These are phyloP conservation scores for Agriopis aurantiaria DNA, from an alignment of 2,888 invertebrate genomes.

Conservation along the genomic window DNA sequence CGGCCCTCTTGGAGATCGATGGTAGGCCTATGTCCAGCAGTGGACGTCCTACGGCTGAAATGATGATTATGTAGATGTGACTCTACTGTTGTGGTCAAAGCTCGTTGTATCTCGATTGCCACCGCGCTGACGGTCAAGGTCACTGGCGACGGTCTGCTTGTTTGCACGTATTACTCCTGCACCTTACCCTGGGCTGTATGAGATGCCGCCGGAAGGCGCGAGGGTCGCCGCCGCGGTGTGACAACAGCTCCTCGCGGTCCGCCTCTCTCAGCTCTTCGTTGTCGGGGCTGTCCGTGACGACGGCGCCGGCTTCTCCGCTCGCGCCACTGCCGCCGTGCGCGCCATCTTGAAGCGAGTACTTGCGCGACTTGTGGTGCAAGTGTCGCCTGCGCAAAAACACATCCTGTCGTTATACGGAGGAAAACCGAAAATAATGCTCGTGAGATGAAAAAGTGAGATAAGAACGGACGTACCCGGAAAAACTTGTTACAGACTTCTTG, in stretches of 20 bases:
- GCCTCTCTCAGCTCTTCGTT: slow-evolving; percentile 92
- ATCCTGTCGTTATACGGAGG: background rate
- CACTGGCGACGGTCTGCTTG: background rate
- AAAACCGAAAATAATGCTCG: no score
- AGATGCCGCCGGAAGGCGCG: slow-evolving; percentile 88
- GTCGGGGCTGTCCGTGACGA: slow-evolving; percentile 84
- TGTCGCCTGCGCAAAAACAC: slow-evolving; percentile 81
- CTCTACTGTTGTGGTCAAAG: no score
- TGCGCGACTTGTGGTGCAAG: slow-evolving; percentile 88
- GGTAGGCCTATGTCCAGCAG: no score
- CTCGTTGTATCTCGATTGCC: background rate
- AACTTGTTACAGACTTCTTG: background rate
- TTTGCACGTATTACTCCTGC: background rate
- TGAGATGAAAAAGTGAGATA: no score
- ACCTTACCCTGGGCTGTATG: slow-evolving; percentile 78
- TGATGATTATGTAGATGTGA: no score
- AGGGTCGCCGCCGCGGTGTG: slow-evolving; percentile 91
- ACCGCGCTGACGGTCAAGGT: background rate
- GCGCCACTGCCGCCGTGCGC: slow-evolving; percentile 88
- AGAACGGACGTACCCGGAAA: no score
- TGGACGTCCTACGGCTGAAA: no score
- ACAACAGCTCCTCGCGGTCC: slow-evolving; percentile 93
- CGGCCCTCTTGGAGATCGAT: no score
- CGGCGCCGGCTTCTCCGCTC: slow-evolving; percentile 78
- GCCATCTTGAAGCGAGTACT: slow-evolving; percentile 93